A percentile compares a stretch with the other conserved stretches of the same genome.
Conservation (phyloP, 1,140 invertebrate genomes). For the Wasmannia auropunctata region DNA sequence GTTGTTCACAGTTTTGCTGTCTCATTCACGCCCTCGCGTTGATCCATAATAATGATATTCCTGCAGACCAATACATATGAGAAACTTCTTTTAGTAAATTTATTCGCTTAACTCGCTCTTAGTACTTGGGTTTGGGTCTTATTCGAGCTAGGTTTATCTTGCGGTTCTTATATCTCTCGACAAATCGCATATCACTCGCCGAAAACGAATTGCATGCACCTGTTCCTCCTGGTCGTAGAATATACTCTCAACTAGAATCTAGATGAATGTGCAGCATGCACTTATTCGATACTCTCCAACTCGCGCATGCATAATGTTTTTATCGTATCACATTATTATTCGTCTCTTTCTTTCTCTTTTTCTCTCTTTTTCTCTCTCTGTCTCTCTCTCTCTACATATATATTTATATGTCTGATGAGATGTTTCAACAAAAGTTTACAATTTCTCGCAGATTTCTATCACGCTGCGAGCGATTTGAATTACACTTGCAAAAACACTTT, state of each 20-base stretch:
- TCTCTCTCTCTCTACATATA: neutral
- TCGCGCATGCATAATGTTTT: slow-evolving; percentile 37
- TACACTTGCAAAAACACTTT: neutral
- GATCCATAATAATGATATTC: neutral
- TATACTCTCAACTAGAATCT: slow-evolving; percentile 27
- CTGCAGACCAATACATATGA: neutral
- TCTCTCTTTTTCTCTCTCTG: neutral
- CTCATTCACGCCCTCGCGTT: neutral
- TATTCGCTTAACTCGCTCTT: neutral
- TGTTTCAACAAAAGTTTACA: neutral
- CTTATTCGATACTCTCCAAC: slow-evolving; percentile 19
- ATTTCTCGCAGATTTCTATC: neutral
- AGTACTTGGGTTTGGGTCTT: neutral
- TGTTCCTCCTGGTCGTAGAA: neutral
- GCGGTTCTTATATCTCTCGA: neutral
- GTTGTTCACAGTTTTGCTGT: neutral
- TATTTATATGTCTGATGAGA: slow-evolving; percentile 7
- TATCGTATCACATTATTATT: neutral
- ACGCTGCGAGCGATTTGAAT: neutral
- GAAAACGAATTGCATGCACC: slow-evolving; percentile 44
- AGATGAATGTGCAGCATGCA: slow-evolving; percentile 53
- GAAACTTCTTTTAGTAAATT: neutral
- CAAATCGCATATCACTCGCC: neutral
- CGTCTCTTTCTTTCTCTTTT: neutral
- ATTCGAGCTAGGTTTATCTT: neutral